Evolutionary conservation across 2,797 vertebrate species (phyloP).

Genomic region (Staurois parvus): DNA sequence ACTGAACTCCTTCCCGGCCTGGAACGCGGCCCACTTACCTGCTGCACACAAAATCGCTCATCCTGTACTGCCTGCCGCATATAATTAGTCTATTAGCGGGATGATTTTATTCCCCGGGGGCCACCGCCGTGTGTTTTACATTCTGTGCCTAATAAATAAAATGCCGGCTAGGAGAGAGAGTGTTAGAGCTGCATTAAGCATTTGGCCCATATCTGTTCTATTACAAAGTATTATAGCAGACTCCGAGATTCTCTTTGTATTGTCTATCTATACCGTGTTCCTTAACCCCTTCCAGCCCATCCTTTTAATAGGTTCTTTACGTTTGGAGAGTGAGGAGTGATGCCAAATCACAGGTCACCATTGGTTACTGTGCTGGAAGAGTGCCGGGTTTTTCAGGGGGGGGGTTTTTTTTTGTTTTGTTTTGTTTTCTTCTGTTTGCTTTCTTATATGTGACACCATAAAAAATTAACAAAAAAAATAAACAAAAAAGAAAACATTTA

Average conservation of each 20-base stretch:
- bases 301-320: no score
- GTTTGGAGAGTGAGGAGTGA: no score
- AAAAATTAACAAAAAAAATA: no score
- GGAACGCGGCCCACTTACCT: conserved; percentile 20
- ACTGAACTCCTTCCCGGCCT: conserved; percentile 1
- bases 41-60: conserved; percentile 11
- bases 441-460: no score
- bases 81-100: conserved; percentile 27
- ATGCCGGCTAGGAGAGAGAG: not conserved
- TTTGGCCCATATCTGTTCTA: not conserved
- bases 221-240: not conserved
- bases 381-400: no score
- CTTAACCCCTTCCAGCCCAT: no score
- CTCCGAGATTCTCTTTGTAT: not conserved
- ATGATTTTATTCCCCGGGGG: not conserved
- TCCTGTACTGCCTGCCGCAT: not conserved
- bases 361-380: no score
- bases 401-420: no score
- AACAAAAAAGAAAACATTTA: no score
- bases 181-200: not conserved
- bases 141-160: conserved; percentile 8
- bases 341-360: no score
- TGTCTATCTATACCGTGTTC: no score
- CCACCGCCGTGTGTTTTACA: not conserved
- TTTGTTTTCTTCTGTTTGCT: no score